Conservation (phyloP, 1,140 invertebrate species). For the Anoplolepis gracilipes region DNA sequence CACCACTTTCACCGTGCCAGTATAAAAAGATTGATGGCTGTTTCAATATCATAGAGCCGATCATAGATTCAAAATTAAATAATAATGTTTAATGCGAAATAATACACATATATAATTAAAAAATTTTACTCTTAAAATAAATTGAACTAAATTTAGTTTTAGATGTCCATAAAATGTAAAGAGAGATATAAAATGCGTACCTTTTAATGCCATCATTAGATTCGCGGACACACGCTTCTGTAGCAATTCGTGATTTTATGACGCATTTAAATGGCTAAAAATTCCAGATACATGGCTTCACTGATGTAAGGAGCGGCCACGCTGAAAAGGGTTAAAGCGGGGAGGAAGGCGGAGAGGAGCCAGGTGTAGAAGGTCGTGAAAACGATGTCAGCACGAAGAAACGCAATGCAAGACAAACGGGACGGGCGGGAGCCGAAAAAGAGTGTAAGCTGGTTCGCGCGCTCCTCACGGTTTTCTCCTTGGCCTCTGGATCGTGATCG, state of each 20-base stretch:
- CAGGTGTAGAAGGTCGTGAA: constrained; percentile 68
- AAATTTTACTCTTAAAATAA: neutral
- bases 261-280: constrained; percentile 42
- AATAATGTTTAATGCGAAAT: neutral
- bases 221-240: neutral
- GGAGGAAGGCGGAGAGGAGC: constrained; percentile 21
- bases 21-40: neutral
- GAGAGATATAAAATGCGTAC: neutral
- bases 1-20: constrained; percentile 40
- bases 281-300: constrained; percentile 50
- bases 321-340: constrained; percentile 13
- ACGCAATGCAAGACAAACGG: constrained; percentile 61
- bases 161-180: neutral
- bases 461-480: constrained; percentile 68
- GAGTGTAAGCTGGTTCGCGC: constrained; percentile 71
- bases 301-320: constrained; percentile 32
- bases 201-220: neutral
- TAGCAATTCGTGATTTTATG: neutral
- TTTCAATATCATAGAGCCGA: neutral
- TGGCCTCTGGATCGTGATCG: constrained; percentile 69
- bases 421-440: constrained; percentile 66
- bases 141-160: neutral
- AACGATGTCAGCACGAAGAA: constrained; percentile 72
- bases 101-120: neutral
- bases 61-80: constrained; percentile 4